Percentiles rank a stretch among this genome's conserved stretches.
Conservation (phyloP, 2,888 invertebrate genomes). For the Eristalinus aeneus region DNA sequence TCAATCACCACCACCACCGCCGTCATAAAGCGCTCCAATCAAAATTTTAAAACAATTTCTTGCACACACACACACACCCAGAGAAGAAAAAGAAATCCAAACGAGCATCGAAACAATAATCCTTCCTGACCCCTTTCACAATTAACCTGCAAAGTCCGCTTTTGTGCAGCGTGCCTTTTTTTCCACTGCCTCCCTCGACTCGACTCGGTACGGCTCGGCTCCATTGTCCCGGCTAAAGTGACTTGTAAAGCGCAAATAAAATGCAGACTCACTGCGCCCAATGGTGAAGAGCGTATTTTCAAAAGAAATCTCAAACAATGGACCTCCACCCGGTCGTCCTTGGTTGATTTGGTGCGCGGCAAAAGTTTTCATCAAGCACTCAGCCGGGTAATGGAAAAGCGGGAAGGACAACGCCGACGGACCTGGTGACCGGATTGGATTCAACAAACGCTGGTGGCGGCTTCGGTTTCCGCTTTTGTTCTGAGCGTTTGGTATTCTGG, state of each 20-base stretch:
- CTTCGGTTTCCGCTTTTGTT: not conserved
- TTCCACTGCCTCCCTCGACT: not conserved
- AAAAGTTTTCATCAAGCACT: not conserved
- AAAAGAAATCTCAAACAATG: constrained; percentile 50
- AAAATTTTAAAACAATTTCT: constrained; percentile 17
- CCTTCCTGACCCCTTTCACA: constrained; percentile 40
- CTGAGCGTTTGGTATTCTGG: not conserved
- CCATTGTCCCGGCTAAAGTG: constrained; percentile 34
- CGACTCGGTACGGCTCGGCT: too few species aligned
- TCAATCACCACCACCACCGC: not conserved
- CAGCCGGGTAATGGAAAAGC: not conserved
- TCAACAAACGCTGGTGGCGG: not conserved
- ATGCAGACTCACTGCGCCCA: not conserved
- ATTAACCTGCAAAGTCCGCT: constrained; percentile 32
- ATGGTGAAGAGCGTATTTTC: constrained; percentile 22
- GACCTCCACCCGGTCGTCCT: constrained; percentile 6
- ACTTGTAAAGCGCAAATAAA: constrained; percentile 7
- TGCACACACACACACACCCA: not conserved
- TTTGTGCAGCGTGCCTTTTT: constrained; percentile 11
- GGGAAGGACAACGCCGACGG: not conserved
- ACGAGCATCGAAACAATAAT: constrained; percentile 14
- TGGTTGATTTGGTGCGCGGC: not conserved
- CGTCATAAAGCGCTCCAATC: not conserved
- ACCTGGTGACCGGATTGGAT: not conserved
- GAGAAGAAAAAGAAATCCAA: not conserved